These are phyloP conservation scores for Centropus bengalensis DNA, from an alignment of 2,113 vertebrate genomes.

Conservation along the genomic window DNA sequence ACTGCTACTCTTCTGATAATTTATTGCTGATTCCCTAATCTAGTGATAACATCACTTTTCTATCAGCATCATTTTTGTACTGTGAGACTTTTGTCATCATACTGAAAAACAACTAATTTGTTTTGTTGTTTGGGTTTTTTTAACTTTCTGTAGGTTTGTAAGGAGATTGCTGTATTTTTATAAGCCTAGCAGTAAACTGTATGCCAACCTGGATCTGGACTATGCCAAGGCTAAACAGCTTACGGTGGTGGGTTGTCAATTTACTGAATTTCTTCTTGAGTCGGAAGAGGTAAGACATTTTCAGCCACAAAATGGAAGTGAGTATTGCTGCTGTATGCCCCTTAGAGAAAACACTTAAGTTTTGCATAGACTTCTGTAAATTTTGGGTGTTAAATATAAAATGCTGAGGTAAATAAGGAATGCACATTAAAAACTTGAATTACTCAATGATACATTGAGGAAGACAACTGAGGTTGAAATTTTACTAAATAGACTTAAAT, in stretches of 20 bases:
- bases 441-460: not conserved
- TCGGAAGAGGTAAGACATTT: slow-evolving; percentile 87
- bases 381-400: not conserved
- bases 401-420: not conserved
- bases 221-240: slow-evolving; percentile 88
- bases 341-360: not conserved
- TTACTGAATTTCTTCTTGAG: slow-evolving; percentile 92
- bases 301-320: not conserved
- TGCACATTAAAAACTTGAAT: not conserved
- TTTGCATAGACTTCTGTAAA: not conserved
- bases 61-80: not conserved
- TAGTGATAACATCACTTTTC: not conserved
- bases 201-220: slow-evolving; percentile 88
- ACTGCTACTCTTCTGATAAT: not conserved
- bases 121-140: not conserved
- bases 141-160: slow-evolving; percentile 83
- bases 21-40: not conserved
- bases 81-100: not conserved
- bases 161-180: slow-evolving; percentile 92
- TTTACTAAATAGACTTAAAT: not conserved
- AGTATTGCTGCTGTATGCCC: not conserved
- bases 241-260: slow-evolving; percentile 92
- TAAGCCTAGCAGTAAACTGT: slow-evolving; percentile 93
- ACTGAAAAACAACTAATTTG: not conserved
- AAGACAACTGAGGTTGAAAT: not conserved